Evolutionary conservation across 1,140 invertebrate species (phyloP).

Genomic region (Caenorhabditis brenneri): DNA sequence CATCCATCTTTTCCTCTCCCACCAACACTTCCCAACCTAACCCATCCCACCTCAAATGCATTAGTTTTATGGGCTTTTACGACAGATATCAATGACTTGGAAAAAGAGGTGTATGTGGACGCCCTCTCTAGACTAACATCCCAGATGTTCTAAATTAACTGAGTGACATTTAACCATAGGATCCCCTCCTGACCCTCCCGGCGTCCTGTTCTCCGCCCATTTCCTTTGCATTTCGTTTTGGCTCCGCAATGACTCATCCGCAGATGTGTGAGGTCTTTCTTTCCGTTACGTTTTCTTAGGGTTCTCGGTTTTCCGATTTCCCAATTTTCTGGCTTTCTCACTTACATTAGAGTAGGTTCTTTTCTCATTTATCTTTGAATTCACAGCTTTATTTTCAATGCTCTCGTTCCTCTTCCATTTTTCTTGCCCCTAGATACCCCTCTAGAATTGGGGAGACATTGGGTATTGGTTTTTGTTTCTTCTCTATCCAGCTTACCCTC

Average conservation of each 20-base stretch:
- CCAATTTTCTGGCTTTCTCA: neutral
- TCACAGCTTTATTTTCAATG: neutral
- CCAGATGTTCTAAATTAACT: slow-evolving; percentile 41
- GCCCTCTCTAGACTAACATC: neutral
- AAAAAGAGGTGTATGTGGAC: neutral
- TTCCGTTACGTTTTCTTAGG: neutral
- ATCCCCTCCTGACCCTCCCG: neutral
- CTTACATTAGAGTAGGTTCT: neutral
- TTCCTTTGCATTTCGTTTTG: neutral
- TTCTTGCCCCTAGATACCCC: no score
- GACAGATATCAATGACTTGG: slow-evolving; percentile 39
- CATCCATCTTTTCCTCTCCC: neutral
- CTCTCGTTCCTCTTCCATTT: neutral
- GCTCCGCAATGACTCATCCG: neutral
- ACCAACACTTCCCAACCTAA: neutral
- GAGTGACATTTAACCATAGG: neutral
- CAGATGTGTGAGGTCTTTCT: slow-evolving; percentile 23
- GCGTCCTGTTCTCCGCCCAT: neutral
- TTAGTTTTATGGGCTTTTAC: slow-evolving; percentile 41
- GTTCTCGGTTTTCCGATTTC: neutral
- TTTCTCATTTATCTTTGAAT: neutral
- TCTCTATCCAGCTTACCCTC: neutral
- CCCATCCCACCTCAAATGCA: slow-evolving; percentile 32
- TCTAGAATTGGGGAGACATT: no score
- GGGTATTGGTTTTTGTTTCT: neutral